phyloP scores from a whole-genome alignment of 2,888 invertebrate genomes.

The Argyresthia goedartella region DNA sequence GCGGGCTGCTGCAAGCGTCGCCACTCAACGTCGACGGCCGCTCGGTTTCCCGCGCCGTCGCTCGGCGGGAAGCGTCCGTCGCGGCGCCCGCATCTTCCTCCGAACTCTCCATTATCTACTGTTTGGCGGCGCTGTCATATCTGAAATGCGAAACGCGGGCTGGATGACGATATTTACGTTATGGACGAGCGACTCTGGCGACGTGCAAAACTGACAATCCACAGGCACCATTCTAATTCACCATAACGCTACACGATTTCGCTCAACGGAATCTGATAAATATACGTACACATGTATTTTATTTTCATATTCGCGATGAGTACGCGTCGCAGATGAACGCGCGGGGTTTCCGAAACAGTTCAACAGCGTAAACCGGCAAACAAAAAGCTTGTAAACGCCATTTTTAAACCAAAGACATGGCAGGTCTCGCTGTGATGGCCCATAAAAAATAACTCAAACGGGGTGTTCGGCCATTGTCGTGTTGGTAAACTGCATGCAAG shows the following conservation, averaged over 20 bases:
- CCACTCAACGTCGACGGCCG: slow-evolving; percentile 50
- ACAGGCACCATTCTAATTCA: slow-evolving; percentile 71
- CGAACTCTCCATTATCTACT: slow-evolving; percentile 71
- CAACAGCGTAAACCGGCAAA: slow-evolving; percentile 71
- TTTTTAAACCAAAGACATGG: slow-evolving; percentile 73
- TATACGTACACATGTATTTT: slow-evolving; percentile 69
- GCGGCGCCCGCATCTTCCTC: slow-evolving; percentile 70
- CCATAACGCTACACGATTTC: slow-evolving; percentile 65
- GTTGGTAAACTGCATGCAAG: slow-evolving; percentile 64
- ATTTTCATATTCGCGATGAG: slow-evolving; percentile 68
- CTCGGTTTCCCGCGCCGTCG: slow-evolving; percentile 69
- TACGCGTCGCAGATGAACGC: slow-evolving; percentile 47
- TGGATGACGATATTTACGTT: slow-evolving; percentile 61
- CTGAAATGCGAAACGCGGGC: slow-evolving; percentile 66
- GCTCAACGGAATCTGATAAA: slow-evolving; percentile 59
- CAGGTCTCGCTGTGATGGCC: slow-evolving; percentile 65
- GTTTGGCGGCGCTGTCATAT: slow-evolving; percentile 64
- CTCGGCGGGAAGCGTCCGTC: slow-evolving; percentile 65
- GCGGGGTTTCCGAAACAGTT: slow-evolving; percentile 58
- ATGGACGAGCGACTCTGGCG: slow-evolving; percentile 64
- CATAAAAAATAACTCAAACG: slow-evolving; percentile 66
- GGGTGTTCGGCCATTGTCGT: slow-evolving; percentile 71
- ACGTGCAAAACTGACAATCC: slow-evolving; percentile 67
- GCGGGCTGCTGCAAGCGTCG: slow-evolving; percentile 47
- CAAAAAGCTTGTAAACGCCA: slow-evolving; percentile 75